These are phyloP conservation scores for Typhlichthys subterraneus DNA, from an alignment of 2,797 vertebrate genomes.

Conservation along the genomic window DNA sequence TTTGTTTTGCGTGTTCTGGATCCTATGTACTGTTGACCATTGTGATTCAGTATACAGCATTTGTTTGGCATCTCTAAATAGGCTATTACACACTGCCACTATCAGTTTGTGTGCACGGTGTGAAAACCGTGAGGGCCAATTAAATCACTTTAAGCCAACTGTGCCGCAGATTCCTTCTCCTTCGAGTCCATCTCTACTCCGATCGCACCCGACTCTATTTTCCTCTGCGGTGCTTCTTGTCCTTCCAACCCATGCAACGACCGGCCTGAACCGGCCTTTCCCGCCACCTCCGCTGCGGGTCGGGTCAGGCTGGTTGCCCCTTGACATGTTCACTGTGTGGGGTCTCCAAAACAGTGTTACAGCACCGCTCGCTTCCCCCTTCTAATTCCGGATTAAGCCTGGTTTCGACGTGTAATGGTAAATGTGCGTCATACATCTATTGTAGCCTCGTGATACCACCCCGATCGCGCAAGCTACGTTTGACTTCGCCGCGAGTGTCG, in stretches of 20 bases:
- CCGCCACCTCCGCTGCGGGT: slow-evolving; percentile 63
- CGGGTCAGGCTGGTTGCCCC: slow-evolving; percentile 63
- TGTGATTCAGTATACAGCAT: not conserved
- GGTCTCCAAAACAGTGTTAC: slow-evolving; percentile 64
- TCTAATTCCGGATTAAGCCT: not conserved
- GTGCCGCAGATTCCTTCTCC: slow-evolving; percentile 22
- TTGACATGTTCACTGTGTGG: slow-evolving; percentile 63
- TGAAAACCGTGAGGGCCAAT: slow-evolving; percentile 13
- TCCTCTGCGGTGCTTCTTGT: slow-evolving; percentile 70
- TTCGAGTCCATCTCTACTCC: slow-evolving; percentile 32
- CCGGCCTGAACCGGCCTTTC: slow-evolving; percentile 65
- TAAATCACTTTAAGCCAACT: slow-evolving; percentile 4
- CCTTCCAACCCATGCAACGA: slow-evolving; percentile 83
- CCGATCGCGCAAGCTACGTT: too few relatives aligned
- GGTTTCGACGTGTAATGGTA: not conserved
- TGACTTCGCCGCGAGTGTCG: too few relatives aligned
- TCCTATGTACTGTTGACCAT: slow-evolving; percentile 60
- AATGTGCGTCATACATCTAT: too few relatives aligned
- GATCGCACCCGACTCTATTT: slow-evolving; percentile 54
- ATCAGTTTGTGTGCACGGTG: not conserved
- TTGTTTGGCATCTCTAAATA: not conserved
- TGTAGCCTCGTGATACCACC: too few relatives aligned
- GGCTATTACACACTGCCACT: not conserved
- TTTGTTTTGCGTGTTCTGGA: slow-evolving; percentile 69
- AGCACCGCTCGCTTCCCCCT: slow-evolving; percentile 36